These are phyloP conservation scores for Melanotaenia parkinsoni DNA, from an alignment of 2,797 vertebrate species.

Conservation along the genomic window DNA sequence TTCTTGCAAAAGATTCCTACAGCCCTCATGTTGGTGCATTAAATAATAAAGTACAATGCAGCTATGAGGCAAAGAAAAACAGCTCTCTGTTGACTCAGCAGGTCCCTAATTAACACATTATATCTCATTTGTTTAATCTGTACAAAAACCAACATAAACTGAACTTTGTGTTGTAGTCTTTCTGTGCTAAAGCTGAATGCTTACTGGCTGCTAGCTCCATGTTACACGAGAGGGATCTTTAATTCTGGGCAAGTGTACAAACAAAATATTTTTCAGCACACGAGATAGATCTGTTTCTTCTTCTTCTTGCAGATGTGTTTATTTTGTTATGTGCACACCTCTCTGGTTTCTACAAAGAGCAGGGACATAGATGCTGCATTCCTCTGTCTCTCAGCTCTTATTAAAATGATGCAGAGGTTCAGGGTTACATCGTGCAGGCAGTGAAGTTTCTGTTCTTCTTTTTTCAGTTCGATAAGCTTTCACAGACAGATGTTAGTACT, in stretches of 20 bases:
- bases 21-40: neutral
- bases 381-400: neutral
- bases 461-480: neutral
- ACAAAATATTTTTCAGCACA: neutral
- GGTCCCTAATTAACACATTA: neutral
- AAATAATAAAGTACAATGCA: neutral
- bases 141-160: neutral
- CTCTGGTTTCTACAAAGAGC: neutral
- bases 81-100: neutral
- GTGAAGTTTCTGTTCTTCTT: neutral
- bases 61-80: neutral
- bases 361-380: neutral
- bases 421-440: neutral
- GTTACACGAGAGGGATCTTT: neutral
- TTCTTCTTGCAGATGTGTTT: neutral
- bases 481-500: slow-evolving; percentile 24
- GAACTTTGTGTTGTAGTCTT: neutral
- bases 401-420: neutral
- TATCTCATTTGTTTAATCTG: neutral
- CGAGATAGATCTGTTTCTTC: neutral
- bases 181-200: neutral
- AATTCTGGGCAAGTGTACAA: neutral
- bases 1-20: neutral
- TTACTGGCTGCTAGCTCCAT: slow-evolving; percentile 2
- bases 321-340: neutral